phyloP scores from a whole-genome alignment of 2,888 invertebrate species.

The Serripes groenlandicus region DNA sequence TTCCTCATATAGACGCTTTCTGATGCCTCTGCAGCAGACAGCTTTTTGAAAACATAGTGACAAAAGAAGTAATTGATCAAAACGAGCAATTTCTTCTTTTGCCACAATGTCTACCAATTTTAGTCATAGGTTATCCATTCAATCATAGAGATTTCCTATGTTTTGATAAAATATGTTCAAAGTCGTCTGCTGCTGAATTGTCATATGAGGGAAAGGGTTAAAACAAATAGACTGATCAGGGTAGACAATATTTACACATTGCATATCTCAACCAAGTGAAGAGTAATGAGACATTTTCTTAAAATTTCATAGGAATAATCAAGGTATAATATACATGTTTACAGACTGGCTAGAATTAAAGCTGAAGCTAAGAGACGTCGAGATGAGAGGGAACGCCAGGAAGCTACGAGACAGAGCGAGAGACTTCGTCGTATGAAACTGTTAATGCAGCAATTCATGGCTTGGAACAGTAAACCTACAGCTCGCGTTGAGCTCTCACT shows the following conservation, averaged over 20 bases:
- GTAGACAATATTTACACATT: no score
- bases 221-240: no score
- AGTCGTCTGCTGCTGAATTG: no score
- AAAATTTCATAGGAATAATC: no score
- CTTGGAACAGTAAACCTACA: conserved; percentile 79
- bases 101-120: not conserved
- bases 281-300: no score
- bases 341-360: conserved; percentile 84
- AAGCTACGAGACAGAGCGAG: conserved; percentile 74
- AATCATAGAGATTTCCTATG: no score
- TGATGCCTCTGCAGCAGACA: no score
- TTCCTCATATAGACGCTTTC: no score
- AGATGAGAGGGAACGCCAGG: conserved; percentile 82
- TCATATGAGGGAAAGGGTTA: no score
- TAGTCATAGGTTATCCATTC: no score
- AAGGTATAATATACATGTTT: not conserved
- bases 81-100: not conserved
- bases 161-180: no score
- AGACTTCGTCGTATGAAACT: conserved; percentile 74
- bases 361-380: conserved; percentile 83
- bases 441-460: conserved; percentile 80
- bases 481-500: conserved; percentile 82
- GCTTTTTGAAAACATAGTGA: not conserved
- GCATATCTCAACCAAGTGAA: no score
- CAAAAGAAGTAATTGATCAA: not conserved